Base-by-base conservation (phyloP, 2,797 vertebrate species). In the Anisognathus igniventris region DNA sequence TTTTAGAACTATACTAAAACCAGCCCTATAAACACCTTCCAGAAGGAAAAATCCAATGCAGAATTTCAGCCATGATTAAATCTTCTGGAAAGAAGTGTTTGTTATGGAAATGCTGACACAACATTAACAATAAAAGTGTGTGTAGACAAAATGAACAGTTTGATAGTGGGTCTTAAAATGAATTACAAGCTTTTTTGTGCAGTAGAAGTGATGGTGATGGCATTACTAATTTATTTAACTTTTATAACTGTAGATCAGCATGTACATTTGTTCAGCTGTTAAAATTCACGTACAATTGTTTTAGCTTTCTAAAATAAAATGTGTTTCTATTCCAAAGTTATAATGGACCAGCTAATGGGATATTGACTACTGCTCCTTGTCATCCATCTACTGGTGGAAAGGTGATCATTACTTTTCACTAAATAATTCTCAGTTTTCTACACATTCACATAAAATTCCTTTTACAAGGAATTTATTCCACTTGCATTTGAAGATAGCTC, bases 331-430 rank as follows among this genome's bases (percentile, higher is more conserved):
- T 94, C 80, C 79, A 93, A 96, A 65, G 71, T 96, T 94, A 79
- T 96, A 97, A 97, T 96, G 94, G 81, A 91, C 82, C 97, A 95
- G 54, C 85, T 98, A 97, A 96, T 97, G 89, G 67, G 54, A 30
- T 97, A 97, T 97, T 97, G 97, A 97, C 94, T 95, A 71, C 76
- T 84, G 50, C 84, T 96, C 67, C 93, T 96, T 97, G 68, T 89
- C 86, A 95, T 97, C 79, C 48, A 70, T 96, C 92, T 97, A 93
- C 67, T 84, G 39, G 79, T 80, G 42, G 66, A 91, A 95, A 94
- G 33, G 51, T 95, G 91, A 90, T 97, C 93, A 92, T 96, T 97
- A 87, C 65, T 95, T 39, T 92, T 95, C 82, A 85, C 81, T 92
- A 84, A 96, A 83, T 95, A 96, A 94, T 95, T 96, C 80, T 75